A percentile compares a stretch with the other conserved stretches of the same genome.
Evolutionary conservation across 1,140 invertebrate species (phyloP).

Genomic region (Gryon sp.): DNA sequence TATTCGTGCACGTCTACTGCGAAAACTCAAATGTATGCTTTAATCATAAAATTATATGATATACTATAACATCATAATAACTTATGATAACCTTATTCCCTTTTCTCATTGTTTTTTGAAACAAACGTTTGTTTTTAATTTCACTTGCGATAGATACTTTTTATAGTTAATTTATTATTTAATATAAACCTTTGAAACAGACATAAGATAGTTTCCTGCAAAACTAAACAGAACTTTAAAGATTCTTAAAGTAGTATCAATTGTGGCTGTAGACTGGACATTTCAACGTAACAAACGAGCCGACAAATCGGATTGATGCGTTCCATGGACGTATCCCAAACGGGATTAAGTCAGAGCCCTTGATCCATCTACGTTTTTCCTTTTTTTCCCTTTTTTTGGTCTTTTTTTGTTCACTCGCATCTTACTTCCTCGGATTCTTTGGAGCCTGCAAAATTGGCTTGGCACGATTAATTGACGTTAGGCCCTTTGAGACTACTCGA

Average conservation of each 20-base stretch:
- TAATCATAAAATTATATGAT: too few relatives aligned
- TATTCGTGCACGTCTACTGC: conserved; percentile 30
- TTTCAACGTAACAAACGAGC: conserved; percentile 67
- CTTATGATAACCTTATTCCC: too few relatives aligned
- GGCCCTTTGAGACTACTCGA: conserved; percentile 65
- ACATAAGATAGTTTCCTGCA: too few relatives aligned
- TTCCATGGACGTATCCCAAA: conserved; percentile 68
- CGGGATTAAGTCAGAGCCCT: conserved; percentile 68
- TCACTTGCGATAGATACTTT: too few relatives aligned
- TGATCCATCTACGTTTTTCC: conserved; percentile 58
- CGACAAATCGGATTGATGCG: conserved; percentile 75
- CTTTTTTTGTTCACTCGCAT: neutral
- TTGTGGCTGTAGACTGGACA: conserved; percentile 10
- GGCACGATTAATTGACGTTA: conserved; percentile 68
- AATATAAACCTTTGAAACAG: too few relatives aligned
- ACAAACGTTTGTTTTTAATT: too few relatives aligned
- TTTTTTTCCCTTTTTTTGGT: conserved; percentile 30
- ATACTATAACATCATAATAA: too few relatives aligned
- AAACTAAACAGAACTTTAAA: neutral
- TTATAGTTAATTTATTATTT: too few relatives aligned
- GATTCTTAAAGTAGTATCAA: conserved; percentile 11
- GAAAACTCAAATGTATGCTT: conserved; percentile 14
- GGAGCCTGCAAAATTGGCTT: conserved; percentile 60
- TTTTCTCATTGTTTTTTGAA: too few relatives aligned
- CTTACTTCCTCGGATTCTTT: conserved; percentile 30